Percentiles rank a stretch among this genome's conserved stretches.
These are phyloP conservation scores for Typhlichthys eigenmanni DNA, from an alignment of 2,797 vertebrate species.

Conservation along the genomic window DNA sequence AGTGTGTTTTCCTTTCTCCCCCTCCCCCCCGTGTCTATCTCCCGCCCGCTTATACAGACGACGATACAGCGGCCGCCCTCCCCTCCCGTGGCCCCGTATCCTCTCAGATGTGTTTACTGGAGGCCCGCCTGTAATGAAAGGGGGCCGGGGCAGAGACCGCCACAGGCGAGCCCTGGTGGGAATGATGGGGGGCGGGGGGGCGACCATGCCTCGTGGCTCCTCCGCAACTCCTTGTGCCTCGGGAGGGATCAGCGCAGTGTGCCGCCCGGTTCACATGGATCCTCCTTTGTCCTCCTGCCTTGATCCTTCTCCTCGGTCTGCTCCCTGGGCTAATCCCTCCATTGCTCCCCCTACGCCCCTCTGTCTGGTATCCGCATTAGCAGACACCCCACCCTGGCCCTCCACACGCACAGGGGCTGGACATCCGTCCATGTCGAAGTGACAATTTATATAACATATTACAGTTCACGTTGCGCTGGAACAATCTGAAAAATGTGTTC, in stretches of 20 bases:
- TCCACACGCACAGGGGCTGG: slow-evolving; percentile 13
- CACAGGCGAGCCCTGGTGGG: slow-evolving; percentile 69
- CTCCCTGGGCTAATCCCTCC: slow-evolving; percentile 71
- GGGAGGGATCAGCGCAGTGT: slow-evolving; percentile 75
- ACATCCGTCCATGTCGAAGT: slow-evolving; percentile 15
- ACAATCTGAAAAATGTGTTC: too few relatives aligned
- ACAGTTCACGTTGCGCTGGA: too few relatives aligned
- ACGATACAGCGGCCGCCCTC: slow-evolving; percentile 54
- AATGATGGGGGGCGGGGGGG: slow-evolving; percentile 9
- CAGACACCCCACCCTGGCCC: slow-evolving; percentile 36
- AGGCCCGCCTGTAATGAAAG: slow-evolving; percentile 75
- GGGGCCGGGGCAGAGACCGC: slow-evolving; percentile 67
- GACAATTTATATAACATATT: slow-evolving; percentile 25
- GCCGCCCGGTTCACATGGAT: slow-evolving; percentile 73
- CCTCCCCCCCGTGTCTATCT: slow-evolving; percentile 52
- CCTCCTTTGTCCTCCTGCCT: slow-evolving; percentile 65
- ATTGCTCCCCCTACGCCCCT: slow-evolving; percentile 41
- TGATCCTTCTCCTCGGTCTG: slow-evolving; percentile 66
- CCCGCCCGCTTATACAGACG: slow-evolving; percentile 63
- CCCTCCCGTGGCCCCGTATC: slow-evolving; percentile 43
- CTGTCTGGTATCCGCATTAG: slow-evolving; percentile 55
- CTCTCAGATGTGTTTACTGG: slow-evolving; percentile 66
- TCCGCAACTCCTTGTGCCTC: slow-evolving; percentile 60
- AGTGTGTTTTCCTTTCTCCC: slow-evolving; percentile 30
- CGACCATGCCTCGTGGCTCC: slow-evolving; percentile 59